Evolutionary conservation across 2,797 vertebrate species (phyloP), one percentile per base, ranked within the genome.

Genomic region (Falco biarmicus): DNA sequence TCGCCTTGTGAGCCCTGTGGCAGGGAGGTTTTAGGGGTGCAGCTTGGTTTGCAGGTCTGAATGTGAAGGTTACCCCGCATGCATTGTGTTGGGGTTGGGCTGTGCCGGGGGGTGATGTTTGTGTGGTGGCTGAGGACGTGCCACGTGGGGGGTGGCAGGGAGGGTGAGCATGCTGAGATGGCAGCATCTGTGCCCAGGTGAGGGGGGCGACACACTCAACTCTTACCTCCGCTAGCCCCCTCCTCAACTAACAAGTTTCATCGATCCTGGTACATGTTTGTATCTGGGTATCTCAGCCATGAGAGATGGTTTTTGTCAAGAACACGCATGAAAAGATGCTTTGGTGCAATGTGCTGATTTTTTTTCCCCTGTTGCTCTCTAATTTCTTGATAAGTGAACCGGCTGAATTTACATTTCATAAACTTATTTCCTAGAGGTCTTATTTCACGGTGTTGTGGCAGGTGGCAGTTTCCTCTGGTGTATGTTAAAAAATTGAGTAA

Each of bases 181-280:
- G 15, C n/a, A 74, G 50, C 2, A 1, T 13, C 60, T n/a, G 56
- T 75, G 60, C 45, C 74, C 28, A 7, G 26, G 43, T 10, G 32
- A 19, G 15, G 22, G 17, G 25, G 34, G 1, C 41, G 56, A 47
- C 71, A 83, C 19, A 3, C 39, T 51, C 5, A 6, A 5, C 11
- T 75, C 20, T 47, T 39, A 9, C 6, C 17, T 5, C 13, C 1
- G 0, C 47, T 50, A 61, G 13, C 15, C 25, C 13, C 9, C 11
- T 68, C 41, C 10, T 13, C 14, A 4, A 13, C 14, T 81, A 1
- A 19, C 21, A 15, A 4, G 10, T 13, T 31, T 54, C 59, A 7
- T 19, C 1, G 3, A 16, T 47, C 28, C 43, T 0, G 2, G 25
- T 50, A 3, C 2, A 0, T 1, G 2, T 43, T 71, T 2, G 0